A percentile compares a stretch with the other conserved stretches of the same genome.
These are phyloP conservation scores for Ascidia mentula DNA, from an alignment of 23 tunicate species.

Conservation along the genomic window DNA sequence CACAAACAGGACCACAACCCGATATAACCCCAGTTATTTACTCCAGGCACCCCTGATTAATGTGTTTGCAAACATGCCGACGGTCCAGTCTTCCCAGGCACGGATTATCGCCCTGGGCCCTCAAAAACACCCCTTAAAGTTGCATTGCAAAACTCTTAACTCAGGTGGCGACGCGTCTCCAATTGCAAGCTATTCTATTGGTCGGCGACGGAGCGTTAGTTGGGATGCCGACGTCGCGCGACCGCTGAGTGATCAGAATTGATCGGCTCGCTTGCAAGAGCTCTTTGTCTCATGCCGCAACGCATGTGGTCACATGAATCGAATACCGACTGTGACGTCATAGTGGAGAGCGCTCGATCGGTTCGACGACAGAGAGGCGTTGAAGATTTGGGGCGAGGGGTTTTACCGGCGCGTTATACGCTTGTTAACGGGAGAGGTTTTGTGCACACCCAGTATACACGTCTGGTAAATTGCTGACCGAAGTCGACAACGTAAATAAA, in stretches of 20 bases:
- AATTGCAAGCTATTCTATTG: background rate
- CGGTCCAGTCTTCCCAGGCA: background rate
- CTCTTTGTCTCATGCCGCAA: background rate
- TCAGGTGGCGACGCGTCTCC: background rate
- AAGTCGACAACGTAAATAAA: too few relatives aligned
- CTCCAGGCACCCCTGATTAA: too few relatives aligned
- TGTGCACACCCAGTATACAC: too few relatives aligned
- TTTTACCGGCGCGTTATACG: too few relatives aligned
- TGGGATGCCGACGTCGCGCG: background rate
- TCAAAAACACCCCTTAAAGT: background rate
- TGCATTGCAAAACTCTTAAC: background rate
- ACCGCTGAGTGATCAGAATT: background rate
- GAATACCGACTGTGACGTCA: background rate
- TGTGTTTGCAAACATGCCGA: background rate
- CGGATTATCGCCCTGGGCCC: background rate
- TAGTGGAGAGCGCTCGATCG: background rate
- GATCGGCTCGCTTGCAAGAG: background rate
- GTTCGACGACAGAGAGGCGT: background rate
- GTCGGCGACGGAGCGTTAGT: background rate
- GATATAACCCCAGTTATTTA: too few relatives aligned
- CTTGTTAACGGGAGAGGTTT: too few relatives aligned
- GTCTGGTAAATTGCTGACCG: too few relatives aligned
- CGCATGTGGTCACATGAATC: constrained; percentile 2
- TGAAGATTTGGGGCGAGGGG: background rate
- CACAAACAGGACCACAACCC: too few relatives aligned